Conservation (phyloP, 2,797 vertebrate genomes). For the Thunnus albacares region DNA sequence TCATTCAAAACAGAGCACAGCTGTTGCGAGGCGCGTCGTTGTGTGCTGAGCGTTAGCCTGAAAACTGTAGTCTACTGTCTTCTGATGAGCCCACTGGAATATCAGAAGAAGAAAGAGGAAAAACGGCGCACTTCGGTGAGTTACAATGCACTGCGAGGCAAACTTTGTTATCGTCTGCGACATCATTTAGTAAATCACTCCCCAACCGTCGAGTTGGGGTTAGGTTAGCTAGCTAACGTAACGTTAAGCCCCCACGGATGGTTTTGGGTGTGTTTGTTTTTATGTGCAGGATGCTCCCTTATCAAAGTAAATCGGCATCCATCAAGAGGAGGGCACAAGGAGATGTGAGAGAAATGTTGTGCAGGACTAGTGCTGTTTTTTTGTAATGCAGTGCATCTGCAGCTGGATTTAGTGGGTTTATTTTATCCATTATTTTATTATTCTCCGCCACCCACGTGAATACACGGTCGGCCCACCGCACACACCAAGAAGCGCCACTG, state of each 20-base stretch:
- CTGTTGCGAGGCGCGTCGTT: constrained; percentile 77
- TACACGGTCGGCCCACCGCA: constrained; percentile 14
- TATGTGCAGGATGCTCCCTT: constrained; percentile 46
- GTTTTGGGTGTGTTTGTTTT: constrained; percentile 74
- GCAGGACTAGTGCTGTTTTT: neutral
- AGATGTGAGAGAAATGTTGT: neutral
- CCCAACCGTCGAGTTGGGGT: constrained; percentile 35
- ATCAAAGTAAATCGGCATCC: constrained; percentile 45
- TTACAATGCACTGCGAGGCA: neutral
- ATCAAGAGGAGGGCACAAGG: neutral
- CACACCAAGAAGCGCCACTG: constrained; percentile 4
- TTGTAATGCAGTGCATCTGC: neutral
- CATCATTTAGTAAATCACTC: constrained; percentile 15
- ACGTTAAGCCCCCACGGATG: constrained; percentile 29
- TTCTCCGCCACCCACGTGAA: constrained; percentile 57
- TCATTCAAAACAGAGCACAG: constrained; percentile 87
- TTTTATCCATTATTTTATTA: neutral
- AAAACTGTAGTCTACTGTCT: constrained; percentile 36
- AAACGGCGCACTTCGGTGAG: constrained; percentile 62
- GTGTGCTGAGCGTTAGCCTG: constrained; percentile 44
- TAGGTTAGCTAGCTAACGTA: constrained; percentile 64
- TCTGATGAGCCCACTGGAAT: constrained; percentile 66
- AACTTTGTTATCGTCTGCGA: constrained; percentile 47
- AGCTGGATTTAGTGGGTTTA: neutral
- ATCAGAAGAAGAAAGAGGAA: constrained; percentile 31